Evolutionary conservation across 2,888 invertebrate species (phyloP).

Genomic region (Calameuta idolon): DNA sequence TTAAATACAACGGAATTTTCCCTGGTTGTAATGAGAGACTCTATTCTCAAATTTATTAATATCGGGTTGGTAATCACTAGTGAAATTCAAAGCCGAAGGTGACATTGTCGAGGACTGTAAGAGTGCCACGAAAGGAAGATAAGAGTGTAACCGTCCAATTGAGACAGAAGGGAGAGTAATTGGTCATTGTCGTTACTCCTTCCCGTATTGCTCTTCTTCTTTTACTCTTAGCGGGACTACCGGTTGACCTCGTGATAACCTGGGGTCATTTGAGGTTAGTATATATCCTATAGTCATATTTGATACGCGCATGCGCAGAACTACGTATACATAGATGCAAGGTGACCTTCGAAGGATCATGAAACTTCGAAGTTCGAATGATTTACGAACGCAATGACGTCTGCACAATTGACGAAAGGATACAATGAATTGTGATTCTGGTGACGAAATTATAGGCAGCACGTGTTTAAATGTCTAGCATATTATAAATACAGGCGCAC

Average conservation of each 20-base stretch:
- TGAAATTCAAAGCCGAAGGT: neutral
- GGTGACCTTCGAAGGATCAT: neutral
- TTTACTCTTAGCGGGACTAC: neutral
- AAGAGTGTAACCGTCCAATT: constrained; percentile 23
- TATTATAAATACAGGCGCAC: neutral
- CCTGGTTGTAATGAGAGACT: neutral
- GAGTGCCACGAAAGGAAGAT: neutral
- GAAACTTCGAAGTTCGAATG: neutral
- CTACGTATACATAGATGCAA: neutral
- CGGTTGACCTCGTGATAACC: neutral
- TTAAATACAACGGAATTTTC: neutral
- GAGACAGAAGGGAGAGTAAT: constrained; percentile 27
- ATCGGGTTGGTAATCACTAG: neutral
- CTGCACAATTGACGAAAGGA: neutral
- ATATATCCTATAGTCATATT: neutral
- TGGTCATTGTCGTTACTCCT: constrained; percentile 27
- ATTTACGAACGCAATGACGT: neutral
- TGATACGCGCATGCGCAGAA: neutral
- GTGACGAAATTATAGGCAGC: neutral
- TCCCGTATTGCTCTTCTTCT: constrained; percentile 4
- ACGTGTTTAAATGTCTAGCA: neutral
- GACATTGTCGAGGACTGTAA: neutral
- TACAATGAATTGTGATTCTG: neutral
- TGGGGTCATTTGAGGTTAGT: neutral
- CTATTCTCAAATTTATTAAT: neutral